phyloP scores from a whole-genome alignment of 2,888 invertebrate species.

The Drosophila tripunctata region DNA sequence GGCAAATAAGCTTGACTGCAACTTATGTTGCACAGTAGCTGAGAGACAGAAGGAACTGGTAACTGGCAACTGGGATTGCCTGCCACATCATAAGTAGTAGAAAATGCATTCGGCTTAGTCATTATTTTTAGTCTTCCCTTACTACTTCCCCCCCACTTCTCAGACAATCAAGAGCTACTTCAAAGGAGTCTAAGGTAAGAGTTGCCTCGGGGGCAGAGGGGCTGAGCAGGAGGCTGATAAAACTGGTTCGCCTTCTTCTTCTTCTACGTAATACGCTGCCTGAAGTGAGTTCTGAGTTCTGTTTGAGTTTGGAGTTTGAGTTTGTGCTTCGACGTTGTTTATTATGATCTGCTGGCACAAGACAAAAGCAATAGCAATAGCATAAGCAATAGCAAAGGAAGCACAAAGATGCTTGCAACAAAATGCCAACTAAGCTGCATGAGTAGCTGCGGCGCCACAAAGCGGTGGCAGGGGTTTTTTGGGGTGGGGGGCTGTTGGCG shows the following conservation, averaged over 20 bases:
- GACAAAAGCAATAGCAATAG: conserved; percentile 53
- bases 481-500: too few species aligned
- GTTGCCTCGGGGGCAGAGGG: not conserved
- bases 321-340: conserved; percentile 37
- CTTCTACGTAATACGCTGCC: conserved; percentile 19
- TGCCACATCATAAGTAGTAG: conserved; percentile 25
- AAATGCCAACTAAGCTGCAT: conserved; percentile 71
- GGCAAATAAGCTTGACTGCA: conserved; percentile 36
- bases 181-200: conserved; percentile 1
- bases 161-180: conserved; percentile 43
- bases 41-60: not conserved
- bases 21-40: conserved; percentile 50
- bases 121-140: conserved; percentile 45
- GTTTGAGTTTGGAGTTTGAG: conserved; percentile 40
- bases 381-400: not conserved
- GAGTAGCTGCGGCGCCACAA: conserved; percentile 44
- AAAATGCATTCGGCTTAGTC: conserved; percentile 69
- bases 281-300: conserved; percentile 17
- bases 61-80: conserved; percentile 35
- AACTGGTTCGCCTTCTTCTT: conserved; percentile 48
- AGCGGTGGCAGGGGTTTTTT: not conserved
- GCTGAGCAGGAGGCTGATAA: conserved; percentile 6
- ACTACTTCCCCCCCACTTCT: not conserved
- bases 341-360: conserved; percentile 62
- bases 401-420: too few species aligned